Base-by-base conservation (phyloP, 1,140 invertebrate genomes). In the Heliconius melpomene region DNA sequence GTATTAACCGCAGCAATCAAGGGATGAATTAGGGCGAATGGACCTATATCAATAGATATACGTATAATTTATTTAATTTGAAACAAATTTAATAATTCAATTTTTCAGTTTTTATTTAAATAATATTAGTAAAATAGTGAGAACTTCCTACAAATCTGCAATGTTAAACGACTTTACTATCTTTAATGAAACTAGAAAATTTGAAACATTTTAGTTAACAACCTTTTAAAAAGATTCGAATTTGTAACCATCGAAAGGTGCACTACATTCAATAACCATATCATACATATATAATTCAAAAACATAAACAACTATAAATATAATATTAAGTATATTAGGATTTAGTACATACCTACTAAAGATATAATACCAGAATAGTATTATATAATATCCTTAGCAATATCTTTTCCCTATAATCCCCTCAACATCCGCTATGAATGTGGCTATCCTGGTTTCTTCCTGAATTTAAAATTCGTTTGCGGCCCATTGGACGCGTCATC, bases 401-500 rank as follows among this genome's bases (percentile, higher is more conserved):
- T 57, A 57, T 71, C 32, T 71, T 36, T 32, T 71, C 26, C 73
- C 36, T 46, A 20, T 29, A 50, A 52, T 74, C 40, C 38, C 26
- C 23, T 16, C 18, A 74, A 52, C 36, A 75, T 75, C 46, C 52
- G 18, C 46, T 29, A 72, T 71, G 50, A 72, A 38, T 40, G 54
- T 23, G 74, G 36, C 74, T 40, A 66, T 40, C 52, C 70, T 8
- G 54, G 40, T 76, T 72, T 70, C 36, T 73, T 76, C 29, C 46
- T 29, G 74, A 82, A 82, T 82, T 82, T 77, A 79, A 82, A 82
- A 79, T 75, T 75, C 72, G 74, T 40, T 73, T 74, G 86, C 87
- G 88, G 86, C 57, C 88, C 87, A 91, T 93, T 93, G 86, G 88
- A 89, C 87, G 79, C 83, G 90, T 92, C 91, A 92, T 91, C 88